Base-by-base conservation (phyloP, 2,113 vertebrate genomes). In the Alexandromys fortis region DNA sequence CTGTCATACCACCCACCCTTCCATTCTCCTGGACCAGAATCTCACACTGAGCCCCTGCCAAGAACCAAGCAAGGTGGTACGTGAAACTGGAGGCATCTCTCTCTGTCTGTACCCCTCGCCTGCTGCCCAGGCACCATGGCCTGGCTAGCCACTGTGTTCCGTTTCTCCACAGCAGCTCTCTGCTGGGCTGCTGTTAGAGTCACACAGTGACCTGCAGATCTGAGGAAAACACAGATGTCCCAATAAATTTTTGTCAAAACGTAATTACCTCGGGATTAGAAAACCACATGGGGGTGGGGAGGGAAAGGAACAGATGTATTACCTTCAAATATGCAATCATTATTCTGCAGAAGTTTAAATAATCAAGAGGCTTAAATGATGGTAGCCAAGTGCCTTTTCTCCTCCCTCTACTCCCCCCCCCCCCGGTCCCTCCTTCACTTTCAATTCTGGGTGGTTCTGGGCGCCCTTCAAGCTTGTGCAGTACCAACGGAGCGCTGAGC, bases 181-280 rank as follows among this genome's bases (percentile, higher is more conserved):
- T 17, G 87, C 96, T 94, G 90, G 1, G n/a, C 91, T 0, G 7
- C 92, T 94, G 73, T 96, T 97, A 81, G 1, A 81, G 93, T 94
- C 68, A 7, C 86, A 96, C 97, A 97, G 96, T 98, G 97, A 98
- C 98, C 98, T 95, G 97, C 97, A 97, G 94, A 98, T 98, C 96
- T 98, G 98, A 98, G 98, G 98, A 94, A 98, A 98, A 98, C 98
- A 1, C 98, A 98, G 98, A 98, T 98, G 98, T 98, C 98, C 98
- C 97, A 98, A 98, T 99, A 98, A 97, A 97, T 98, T 98, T 98
- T 98, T 98, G 98, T 98, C 98, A 98, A 98, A 98, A 98, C 92
- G 42, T 96, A 98, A 98, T 98, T 98, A 98, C 97, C 98, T 97
- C 95, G 96, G 98, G 98, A 98, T 92, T 96, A 97, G 90, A 97